phyloP scores from a whole-genome alignment of 2,113 vertebrate genomes.

The Elgaria multicarinata region DNA sequence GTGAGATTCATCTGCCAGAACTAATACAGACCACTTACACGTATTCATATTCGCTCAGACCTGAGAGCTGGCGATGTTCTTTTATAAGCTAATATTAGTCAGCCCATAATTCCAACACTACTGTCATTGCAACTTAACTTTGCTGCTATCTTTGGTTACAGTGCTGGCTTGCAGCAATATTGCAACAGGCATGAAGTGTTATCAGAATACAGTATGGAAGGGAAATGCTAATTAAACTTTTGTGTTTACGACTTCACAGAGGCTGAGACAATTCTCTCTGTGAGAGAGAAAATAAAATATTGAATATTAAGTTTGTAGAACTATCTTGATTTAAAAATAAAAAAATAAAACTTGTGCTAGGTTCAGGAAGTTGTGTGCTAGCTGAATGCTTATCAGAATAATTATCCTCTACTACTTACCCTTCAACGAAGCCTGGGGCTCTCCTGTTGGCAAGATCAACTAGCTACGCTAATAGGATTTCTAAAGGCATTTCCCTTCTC shows the following conservation, averaged over 20 bases:
- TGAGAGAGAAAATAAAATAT: neutral
- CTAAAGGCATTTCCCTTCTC: neutral
- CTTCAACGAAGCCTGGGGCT: neutral
- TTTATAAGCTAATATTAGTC: neutral
- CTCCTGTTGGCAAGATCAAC: neutral
- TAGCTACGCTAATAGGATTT: neutral
- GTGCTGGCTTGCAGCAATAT: slow-evolving; percentile 4
- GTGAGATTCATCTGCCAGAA: slow-evolving; percentile 44
- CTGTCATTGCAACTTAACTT: neutral
- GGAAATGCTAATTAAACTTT: neutral
- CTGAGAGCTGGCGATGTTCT: slow-evolving; percentile 2
- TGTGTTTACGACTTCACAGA: neutral
- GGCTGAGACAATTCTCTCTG: neutral
- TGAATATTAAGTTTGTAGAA: neutral
- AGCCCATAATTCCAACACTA: slow-evolving; percentile 1
- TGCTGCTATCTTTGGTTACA: slow-evolving; percentile 6
- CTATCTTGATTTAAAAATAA: too few species aligned
- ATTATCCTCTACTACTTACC: neutral
- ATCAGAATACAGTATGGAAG: neutral
- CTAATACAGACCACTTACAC: slow-evolving; percentile 32
- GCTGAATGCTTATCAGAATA: neutral
- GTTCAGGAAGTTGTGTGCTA: neutral
- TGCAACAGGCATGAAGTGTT: neutral
- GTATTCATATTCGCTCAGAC: neutral
- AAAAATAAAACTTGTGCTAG: too few species aligned